Base-by-base conservation (phyloP, 1,140 invertebrate genomes). In the Cherax quadricarinatus region DNA sequence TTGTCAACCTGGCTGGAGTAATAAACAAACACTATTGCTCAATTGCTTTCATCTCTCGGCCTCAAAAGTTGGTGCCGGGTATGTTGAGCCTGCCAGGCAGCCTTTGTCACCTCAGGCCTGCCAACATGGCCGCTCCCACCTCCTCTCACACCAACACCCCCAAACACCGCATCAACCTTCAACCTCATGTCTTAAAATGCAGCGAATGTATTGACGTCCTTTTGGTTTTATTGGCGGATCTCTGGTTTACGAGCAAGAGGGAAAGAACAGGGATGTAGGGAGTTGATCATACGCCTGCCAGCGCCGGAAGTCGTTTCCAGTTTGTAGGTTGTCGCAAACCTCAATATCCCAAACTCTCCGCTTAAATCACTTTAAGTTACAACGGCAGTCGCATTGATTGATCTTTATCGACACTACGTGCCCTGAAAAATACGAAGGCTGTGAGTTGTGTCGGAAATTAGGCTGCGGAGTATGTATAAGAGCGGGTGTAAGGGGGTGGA, bases 41-140 rank as follows among this genome's bases (percentile, higher is more conserved):
- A 83, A 83, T 83, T 83, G 81, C 81, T 83, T 57, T 83, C 81
- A 83, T 83, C 81, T 83, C 24, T 83, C 81, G 81, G 81, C 81
- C 81, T 83, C 81, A 75, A 75, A 83, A 83, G 24, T 60, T 83
- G 48, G 57, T 83, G 21, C 49, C 81, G 81, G 81, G 81, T 57
- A 83, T 83, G 81, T 83, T 57, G 51, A 53, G 81, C 30, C 30
- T 41, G 30, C 30, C 21, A 60, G 57, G 81, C 49, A 83, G 81
- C 81, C 81, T 83, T 83, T 83, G 81, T 83, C 81, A 83, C 81
- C 24, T 41, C 81, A 83, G 81, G 81, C 12, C 21, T 57, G 81
- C 81, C 81, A 83, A 83, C 81, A 83, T 83, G 12, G 9, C 18
- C 81, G 49, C 51, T n/a, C 57, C 49, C 3, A 57, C 10, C 3